Evolutionary conservation across 2,888 invertebrate species (phyloP).

Genomic region (Ganaspis brasiliensis): DNA sequence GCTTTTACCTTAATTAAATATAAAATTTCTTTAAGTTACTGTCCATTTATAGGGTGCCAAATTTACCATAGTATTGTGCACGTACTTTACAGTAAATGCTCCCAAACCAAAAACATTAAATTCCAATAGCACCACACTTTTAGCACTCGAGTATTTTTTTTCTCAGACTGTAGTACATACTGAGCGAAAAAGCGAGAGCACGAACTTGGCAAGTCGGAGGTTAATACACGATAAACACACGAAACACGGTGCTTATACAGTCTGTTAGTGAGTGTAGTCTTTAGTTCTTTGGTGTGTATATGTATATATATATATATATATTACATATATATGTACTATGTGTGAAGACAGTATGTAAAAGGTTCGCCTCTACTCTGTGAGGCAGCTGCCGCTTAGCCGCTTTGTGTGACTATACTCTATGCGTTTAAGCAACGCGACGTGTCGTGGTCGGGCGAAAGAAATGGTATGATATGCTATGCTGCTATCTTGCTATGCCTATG

Average conservation of each 20-base stretch:
- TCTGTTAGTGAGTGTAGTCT: background rate
- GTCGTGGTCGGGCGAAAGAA: constrained; percentile 40
- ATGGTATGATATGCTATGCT: constrained; percentile 49
- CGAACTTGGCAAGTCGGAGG: constrained; percentile 42
- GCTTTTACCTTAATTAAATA: too few relatives aligned
- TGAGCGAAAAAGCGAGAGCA: constrained; percentile 51
- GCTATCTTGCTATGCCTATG: constrained; percentile 41
- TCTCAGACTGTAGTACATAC: too few relatives aligned
- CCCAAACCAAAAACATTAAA: too few relatives aligned
- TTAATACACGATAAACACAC: constrained; percentile 54
- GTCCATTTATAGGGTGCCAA: too few relatives aligned
- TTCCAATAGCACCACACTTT: too few relatives aligned
- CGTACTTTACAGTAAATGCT: too few relatives aligned
- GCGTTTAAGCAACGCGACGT: constrained; percentile 58
- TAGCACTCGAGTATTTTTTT: too few relatives aligned
- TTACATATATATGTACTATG: background rate
- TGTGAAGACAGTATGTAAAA: constrained; percentile 17
- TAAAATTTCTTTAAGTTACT: too few relatives aligned
- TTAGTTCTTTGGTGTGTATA: too few relatives aligned
- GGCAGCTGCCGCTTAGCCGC: constrained; percentile 19
- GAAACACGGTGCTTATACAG: constrained; percentile 58
- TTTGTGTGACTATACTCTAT: background rate
- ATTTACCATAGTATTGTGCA: too few relatives aligned
- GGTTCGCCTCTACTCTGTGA: constrained; percentile 15
- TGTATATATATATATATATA: too few relatives aligned